Percentiles rank a stretch among this genome's conserved stretches.
Conservation (phyloP, 2,797 vertebrate genomes). For the Gambelia wislizenii region DNA sequence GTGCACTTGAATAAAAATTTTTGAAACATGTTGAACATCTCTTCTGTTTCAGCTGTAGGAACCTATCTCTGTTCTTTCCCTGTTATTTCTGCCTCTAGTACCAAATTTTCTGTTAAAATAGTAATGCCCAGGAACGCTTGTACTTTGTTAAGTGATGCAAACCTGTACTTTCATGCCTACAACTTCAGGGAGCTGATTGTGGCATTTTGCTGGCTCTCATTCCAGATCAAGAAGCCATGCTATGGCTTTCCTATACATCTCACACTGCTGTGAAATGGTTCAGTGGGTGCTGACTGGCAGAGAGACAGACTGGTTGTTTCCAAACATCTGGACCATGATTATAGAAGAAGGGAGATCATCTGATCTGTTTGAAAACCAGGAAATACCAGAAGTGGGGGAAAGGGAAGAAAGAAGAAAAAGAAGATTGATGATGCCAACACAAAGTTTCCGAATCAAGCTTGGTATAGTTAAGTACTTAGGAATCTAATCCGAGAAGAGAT, state of each 20-base stretch:
- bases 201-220: no score
- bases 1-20: no score
- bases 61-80: no score
- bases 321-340: constrained; percentile 10
- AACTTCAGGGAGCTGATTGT: no score
- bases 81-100: no score
- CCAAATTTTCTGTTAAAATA: no score
- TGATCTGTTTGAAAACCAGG: background rate
- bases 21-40: no score
- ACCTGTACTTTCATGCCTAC: no score
- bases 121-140: no score
- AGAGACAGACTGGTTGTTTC: background rate
- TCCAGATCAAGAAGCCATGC: background rate
- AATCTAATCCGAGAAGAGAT: background rate
- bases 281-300: background rate
- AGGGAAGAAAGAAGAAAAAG: background rate
- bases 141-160: no score
- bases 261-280: background rate
- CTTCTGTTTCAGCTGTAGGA: no score
- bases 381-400: background rate
- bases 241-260: background rate
- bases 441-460: background rate
- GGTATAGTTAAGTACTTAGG: background rate
- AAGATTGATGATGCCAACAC: background rate
- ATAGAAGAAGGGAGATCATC: background rate